Evolutionary conservation across 2,113 vertebrate species (phyloP), one percentile per base, ranked within the genome.

Genomic region (Salvelinus namaycush): DNA sequence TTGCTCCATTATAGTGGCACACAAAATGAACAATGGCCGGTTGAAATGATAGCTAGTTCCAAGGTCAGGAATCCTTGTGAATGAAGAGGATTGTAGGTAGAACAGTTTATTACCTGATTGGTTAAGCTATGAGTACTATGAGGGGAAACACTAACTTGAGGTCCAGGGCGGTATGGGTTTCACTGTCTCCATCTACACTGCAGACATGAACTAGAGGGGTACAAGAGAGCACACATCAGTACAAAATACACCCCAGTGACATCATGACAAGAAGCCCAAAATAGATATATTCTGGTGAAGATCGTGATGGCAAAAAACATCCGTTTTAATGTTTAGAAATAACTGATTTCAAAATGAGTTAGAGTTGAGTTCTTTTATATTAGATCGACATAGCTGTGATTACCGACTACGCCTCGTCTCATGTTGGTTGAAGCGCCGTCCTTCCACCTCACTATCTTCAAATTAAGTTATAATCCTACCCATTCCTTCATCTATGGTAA

Each of bases 131-230:
- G 90, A 89, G 87, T 86, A 16, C 24, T 86, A 91, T 89, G 88
- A 93, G 86, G 85, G 81, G 88, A 80, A 89, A 91, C 89, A 95
- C 93, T 95, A 86, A 97, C 96, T 95, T 97, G 90, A 97, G 93
- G 88, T 97, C 95, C 92, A 97, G 88, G 65, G 96, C 96, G 67
- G 94, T 96, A 91, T 97, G 96, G 66, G 94, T 93, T 84, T 97
- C 96, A 85, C 92, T 92, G 86, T 97, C 96, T 39, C 95, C 95
- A 66, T 96, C 93, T 91, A 97, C 93, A 83, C 94, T 96, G 94
- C 96, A 97, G 83, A 97, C 87, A 81, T 97, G 96, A 92, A 97
- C 96, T 97, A 87, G 14, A 72, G 73, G 81, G 76, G 78, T 24
- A 83, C 74, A 24, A 84, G 5, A 80, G 5, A 82, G 73, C 12